Base-by-base conservation (phyloP, 2,888 invertebrate genomes). In the Napeogenes inachia region DNA sequence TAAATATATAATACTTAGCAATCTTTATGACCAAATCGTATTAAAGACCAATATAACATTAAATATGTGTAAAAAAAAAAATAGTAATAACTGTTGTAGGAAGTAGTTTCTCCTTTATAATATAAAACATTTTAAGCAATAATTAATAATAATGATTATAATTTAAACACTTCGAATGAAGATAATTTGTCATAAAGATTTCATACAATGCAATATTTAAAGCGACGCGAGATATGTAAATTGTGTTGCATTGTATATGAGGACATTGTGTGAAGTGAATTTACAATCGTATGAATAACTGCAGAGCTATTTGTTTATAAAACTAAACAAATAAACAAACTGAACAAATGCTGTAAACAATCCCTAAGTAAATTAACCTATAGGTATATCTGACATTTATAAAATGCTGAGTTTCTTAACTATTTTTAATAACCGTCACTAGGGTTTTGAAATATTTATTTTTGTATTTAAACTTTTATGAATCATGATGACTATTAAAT, bases 231-330 rank as follows among this genome's bases (percentile, higher is more conserved):
- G 45, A 59, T 56, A 12, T 42, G 64, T 56, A 56, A 61, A 61
- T 55, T 54, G 57, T 59, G 64, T 66, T 66, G 64, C 64, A 64
- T 64, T n/a, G 56, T 35, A 35, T 57, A 64, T 64, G 62, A 62
- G 60, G 55, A 57, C 63, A 65, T 59, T 63, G 66, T 63, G 57
- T 68, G 32, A 54, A 57, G 47, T 55, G 56, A 64, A 67, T 58
- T 59, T 55, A 58, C 64, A 54, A 63, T 59, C 63, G 50, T 13
- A n/a, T 50, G 50, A 50, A 50, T 57, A 54, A 42, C 74, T 64
- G 76, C 78, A 78, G 75, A 77, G 57, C 61, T 60, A 62, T 65
- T 65, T 81, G 77, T 80, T 83, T 81, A 76, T 72, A 69, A 71
- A 77, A 73, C 65, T 67, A 46, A 60, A 66, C 30, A 21, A 21